Base-by-base conservation (phyloP, 1,140 invertebrate genomes). In the Lepidostoma basale region DNA sequence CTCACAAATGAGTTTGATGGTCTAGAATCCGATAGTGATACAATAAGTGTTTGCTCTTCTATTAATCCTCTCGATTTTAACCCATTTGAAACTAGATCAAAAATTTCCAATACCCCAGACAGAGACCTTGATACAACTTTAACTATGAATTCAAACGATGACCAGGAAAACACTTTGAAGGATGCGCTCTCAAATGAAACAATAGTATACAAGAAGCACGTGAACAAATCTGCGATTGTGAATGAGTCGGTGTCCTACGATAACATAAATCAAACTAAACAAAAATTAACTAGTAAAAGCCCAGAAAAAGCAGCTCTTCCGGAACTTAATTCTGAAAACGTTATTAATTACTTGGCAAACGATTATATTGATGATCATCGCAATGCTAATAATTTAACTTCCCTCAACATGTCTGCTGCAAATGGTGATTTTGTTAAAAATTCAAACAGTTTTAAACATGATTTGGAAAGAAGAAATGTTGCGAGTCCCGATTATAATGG, bases 11-110 rank as follows among this genome's bases (percentile, higher is more conserved):
- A 47, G 30, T 20, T 62, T 9, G 60, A 62, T 30, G 44, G 60
- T 4, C 30, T 49, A 47, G 60, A 62, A 28, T 33, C 60, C 26
- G 60, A 62, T 20, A 49, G 40, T 33, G 60, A 62, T 47, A 18
- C 60, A 28, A n/a, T 62, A 10, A 62, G 40, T 33, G 44, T 47
- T 28, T 62, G 40, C 18, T 62, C 60, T 25, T 47, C 44, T 9
- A 28, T 60, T 14, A 54, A 54, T 28, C 56, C 56, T 9, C 36
- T 54, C 47, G 64, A 58, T 22, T 30, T 58, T 18, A 67, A 67
- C 36, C 64, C 64, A 6, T 67, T 67, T 59, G 54, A 42, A 59
- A 67, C 64, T 6, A 67, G 54, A 12, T 59, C 23, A 10, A 67
- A 59, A 36, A 67, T 67, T 47, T 14, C 16, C 1, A 67, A 67